Evolutionary conservation across 2,888 invertebrate genomes (phyloP).

Genomic region (Scaptomyza parva): DNA sequence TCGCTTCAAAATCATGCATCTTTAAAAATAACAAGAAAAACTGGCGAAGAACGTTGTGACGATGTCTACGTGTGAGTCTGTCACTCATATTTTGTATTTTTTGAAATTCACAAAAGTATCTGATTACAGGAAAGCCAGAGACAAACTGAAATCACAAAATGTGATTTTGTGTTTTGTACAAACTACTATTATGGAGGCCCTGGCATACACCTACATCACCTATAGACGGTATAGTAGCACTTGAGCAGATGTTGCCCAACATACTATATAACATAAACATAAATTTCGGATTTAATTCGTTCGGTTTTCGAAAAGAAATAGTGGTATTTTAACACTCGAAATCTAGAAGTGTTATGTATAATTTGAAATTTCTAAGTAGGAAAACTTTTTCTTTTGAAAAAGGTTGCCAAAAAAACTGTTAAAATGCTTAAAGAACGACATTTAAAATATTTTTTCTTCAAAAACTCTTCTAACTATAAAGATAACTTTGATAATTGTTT

Average conservation of each 20-base stretch:
- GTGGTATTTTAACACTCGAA: not conserved
- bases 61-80: slow-evolving; percentile 59
- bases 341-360: not conserved
- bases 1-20: slow-evolving; percentile 68
- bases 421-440: no score
- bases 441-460: not conserved
- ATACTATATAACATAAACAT: slow-evolving; percentile 21
- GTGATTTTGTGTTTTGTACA: slow-evolving; percentile 54
- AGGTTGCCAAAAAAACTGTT: no score
- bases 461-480: not conserved
- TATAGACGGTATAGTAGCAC: slow-evolving; percentile 11
- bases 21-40: slow-evolving; percentile 75
- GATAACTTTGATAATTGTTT: not conserved
- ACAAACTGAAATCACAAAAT: slow-evolving; percentile 80
- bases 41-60: slow-evolving; percentile 40
- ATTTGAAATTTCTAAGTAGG: no score
- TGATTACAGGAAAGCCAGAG: slow-evolving; percentile 79
- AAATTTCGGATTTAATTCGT: slow-evolving; percentile 3
- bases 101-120: slow-evolving; percentile 81
- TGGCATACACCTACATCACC: slow-evolving; percentile 31
- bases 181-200: slow-evolving; percentile 56
- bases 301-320: not conserved
- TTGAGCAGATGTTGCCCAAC: slow-evolving; percentile 64
- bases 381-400: no score
- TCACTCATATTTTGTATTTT: slow-evolving; percentile 79